These are phyloP conservation scores for Hymenopus coronatus DNA, from an alignment of 2,888 invertebrate species.

Conservation along the genomic window DNA sequence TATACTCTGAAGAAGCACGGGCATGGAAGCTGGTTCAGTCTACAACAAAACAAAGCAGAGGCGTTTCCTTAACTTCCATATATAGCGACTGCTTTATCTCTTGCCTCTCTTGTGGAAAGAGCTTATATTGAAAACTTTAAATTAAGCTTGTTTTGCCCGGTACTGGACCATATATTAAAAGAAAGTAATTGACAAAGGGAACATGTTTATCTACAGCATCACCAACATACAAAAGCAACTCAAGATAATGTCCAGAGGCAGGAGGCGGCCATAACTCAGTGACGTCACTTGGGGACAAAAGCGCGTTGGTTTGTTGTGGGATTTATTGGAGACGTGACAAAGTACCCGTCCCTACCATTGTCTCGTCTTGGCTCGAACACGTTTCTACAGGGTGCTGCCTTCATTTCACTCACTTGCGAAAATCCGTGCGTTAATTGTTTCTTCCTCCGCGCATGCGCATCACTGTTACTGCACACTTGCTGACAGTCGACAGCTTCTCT, in stretches of 20 bases:
- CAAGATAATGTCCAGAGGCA: slow-evolving; percentile 32
- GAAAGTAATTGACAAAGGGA: slow-evolving; percentile 10
- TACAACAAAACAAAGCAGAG: not conserved
- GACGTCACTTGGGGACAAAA: slow-evolving; percentile 31
- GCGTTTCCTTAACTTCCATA: not conserved
- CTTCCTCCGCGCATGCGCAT: not conserved
- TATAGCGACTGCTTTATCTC: not conserved
- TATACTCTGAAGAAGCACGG: not conserved
- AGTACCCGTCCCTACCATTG: slow-evolving; percentile 32
- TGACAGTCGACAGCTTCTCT: not conserved
- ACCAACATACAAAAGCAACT: slow-evolving; percentile 22
- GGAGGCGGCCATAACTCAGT: slow-evolving; percentile 30
- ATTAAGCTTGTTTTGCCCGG: not conserved
- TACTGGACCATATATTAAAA: not conserved
- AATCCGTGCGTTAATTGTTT: not conserved
- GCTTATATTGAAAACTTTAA: not conserved
- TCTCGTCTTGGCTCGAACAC: slow-evolving; percentile 24
- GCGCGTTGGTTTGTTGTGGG: slow-evolving; percentile 31
- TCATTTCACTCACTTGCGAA: not conserved
- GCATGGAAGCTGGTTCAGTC: not conserved
- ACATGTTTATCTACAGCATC: slow-evolving; percentile 15
- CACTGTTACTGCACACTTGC: not conserved
- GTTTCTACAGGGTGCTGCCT: not conserved
- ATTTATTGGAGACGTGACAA: slow-evolving; percentile 34
- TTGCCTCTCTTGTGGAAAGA: not conserved